Evolutionary conservation across 1,140 invertebrate genomes (phyloP).

Genomic region (Phymorhynchus buccinoides): DNA sequence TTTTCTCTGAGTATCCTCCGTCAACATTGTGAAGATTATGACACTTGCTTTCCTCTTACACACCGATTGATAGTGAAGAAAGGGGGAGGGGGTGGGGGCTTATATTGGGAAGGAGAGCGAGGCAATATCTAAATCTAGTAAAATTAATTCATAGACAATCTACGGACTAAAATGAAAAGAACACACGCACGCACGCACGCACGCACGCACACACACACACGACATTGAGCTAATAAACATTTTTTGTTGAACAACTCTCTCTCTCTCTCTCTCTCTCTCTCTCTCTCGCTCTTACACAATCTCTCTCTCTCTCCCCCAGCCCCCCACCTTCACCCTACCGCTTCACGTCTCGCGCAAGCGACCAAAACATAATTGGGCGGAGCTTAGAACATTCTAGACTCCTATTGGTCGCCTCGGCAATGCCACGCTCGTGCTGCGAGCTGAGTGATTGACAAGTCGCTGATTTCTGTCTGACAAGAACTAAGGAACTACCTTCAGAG

Average conservation of each 20-base stretch:
- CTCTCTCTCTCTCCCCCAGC: background rate
- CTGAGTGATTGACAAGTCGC: background rate
- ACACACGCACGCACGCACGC: background rate
- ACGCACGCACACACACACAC: background rate
- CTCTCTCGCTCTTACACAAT: background rate
- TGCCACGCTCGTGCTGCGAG: slow-evolving; percentile 7
- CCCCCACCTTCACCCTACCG: background rate
- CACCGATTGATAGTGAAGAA: background rate
- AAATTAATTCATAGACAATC: slow-evolving; percentile 22
- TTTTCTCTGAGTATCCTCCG: too few relatives aligned
- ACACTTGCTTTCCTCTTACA: background rate
- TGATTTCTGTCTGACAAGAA: background rate
- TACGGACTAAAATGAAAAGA: background rate
- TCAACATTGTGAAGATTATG: background rate
- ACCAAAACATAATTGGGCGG: background rate
- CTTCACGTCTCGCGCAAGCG: background rate
- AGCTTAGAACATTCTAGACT: background rate
- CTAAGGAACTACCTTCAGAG: background rate
- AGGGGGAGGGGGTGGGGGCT: background rate
- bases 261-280: background rate
- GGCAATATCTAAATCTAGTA: background rate
- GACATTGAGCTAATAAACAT: too few relatives aligned
- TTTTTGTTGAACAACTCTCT: too few relatives aligned
- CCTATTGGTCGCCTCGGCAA: background rate
- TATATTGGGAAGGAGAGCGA: background rate